A percentile compares a stretch with the other conserved stretches of the same genome.
phyloP scores from a whole-genome alignment of 2,113 vertebrate species.

The Capreolus pygargus region DNA sequence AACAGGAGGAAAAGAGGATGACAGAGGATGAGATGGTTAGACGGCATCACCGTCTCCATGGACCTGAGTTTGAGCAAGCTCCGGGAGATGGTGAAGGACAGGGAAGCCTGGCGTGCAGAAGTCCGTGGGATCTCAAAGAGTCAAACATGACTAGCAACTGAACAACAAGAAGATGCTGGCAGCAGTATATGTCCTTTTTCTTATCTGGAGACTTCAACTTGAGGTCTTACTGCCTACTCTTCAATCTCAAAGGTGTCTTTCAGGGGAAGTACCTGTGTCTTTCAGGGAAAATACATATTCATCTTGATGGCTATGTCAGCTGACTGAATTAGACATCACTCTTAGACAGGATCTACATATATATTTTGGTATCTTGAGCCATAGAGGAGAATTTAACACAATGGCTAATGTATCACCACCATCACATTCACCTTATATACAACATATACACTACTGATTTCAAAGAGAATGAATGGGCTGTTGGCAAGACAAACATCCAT shows the following conservation, averaged over 20 bases:
- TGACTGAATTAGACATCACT: neutral
- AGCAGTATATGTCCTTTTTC: neutral
- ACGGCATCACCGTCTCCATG: rapidly evolving
- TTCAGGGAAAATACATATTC: neutral
- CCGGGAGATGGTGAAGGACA: neutral
- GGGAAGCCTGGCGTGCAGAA: neutral
- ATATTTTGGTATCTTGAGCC: neutral
- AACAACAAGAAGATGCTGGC: neutral
- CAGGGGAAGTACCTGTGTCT: neutral
- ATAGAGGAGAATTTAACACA: neutral
- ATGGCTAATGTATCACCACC: neutral
- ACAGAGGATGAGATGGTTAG: neutral
- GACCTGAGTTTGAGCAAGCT: neutral
- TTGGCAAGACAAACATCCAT: neutral
- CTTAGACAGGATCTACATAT: neutral
- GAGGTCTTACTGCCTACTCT: neutral
- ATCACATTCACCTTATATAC: neutral
- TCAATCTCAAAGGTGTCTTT: neutral
- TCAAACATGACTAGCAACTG: neutral
- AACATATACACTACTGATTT: neutral
- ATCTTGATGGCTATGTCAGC: rapidly evolving
- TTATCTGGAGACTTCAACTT: neutral
- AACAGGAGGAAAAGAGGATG: neutral
- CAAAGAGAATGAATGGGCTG: neutral
- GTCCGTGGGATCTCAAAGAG: neutral